Evolutionary conservation across 2,888 invertebrate species (phyloP), one percentile per base, ranked within the genome.

Genomic region (Tachystola acroxantha): DNA sequence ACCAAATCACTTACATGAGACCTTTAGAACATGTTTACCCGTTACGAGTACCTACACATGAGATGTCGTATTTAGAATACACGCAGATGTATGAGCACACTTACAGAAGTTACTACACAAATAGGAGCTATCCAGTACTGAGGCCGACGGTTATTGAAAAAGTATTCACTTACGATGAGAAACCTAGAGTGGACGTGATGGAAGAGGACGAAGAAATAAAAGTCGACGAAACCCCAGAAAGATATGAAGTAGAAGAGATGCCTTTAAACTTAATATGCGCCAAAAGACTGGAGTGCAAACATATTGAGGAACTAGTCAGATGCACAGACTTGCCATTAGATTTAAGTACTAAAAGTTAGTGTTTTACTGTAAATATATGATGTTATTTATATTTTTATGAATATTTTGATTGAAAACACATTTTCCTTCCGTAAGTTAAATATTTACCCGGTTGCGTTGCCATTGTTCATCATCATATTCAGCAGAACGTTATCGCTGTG

Each of bases 301-400:
- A 80, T 13, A 66, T 81, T 32, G 78, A 77, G 42, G 70, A 76
- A 39, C 68, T 81, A 70, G 66, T 82, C 64, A 75, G 63, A 57
- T 65, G 68, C 28, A 69, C 88, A 45, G 89, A 90, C 65, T 73
- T 85, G 50, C 91, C 91, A 36, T 75, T 91, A 80, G 91, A 91
- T 81, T 88, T 91, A 80, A 90, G 90, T 65, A 87, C 87, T 48
- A 88, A 87, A 53, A 87, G 85, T 46, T 75, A 69, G 67, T n/a
- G n/a, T 53, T 80, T 74, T 63, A 67, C 59, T 57, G 65, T 55
- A 46, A 53, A 57, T 54, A 60, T 53, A 59, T 53, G 57, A 54
- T 59, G 3, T 7, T 24, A 24, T 24, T 24, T 24, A 24, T 24
- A 24, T 7, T 32, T 19, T 27, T 7, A 5, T 11, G 5, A 34